Conservation (phyloP, 2,113 vertebrate genomes). For the Salvelinus sp. region DNA sequence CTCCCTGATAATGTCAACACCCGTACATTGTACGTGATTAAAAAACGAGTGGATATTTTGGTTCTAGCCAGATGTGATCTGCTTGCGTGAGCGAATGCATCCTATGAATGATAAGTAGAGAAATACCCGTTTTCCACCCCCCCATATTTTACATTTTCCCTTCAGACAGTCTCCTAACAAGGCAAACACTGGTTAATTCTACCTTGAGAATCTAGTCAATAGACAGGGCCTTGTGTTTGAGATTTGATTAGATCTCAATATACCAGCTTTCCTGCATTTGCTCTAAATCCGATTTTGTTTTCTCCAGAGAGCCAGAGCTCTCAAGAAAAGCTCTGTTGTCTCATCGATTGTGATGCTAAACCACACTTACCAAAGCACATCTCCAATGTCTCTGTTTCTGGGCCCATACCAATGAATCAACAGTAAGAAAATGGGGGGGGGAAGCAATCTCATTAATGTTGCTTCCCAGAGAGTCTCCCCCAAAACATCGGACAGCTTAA, state of each 20-base stretch:
- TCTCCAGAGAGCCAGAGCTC: neutral
- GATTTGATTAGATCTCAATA: slow-evolving; percentile 61
- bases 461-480: slow-evolving; percentile 59
- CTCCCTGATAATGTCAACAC: neutral
- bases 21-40: neutral
- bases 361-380: slow-evolving; percentile 53
- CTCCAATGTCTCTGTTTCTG: slow-evolving; percentile 45
- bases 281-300: slow-evolving; percentile 47
- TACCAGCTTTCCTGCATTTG: slow-evolving; percentile 19
- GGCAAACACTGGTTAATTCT: slow-evolving; percentile 44
- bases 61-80: neutral
- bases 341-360: slow-evolving; percentile 67
- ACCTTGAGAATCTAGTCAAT: slow-evolving; percentile 53
- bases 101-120: neutral
- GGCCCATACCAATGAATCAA: slow-evolving; percentile 59
- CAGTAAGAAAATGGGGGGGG: slow-evolving; percentile 36
- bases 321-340: slow-evolving; percentile 41
- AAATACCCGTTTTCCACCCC: neutral
- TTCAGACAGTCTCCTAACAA: slow-evolving; percentile 43
- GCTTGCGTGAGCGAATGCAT: neutral
- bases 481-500: slow-evolving; percentile 53
- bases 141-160: slow-evolving; percentile 38
- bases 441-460: slow-evolving; percentile 55
- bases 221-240: slow-evolving; percentile 36
- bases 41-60: neutral